Percentiles rank a stretch among this genome's conserved stretches.
These are phyloP conservation scores for Micromesistius poutassou DNA, from an alignment of 2,797 vertebrate genomes.

Conservation along the genomic window DNA sequence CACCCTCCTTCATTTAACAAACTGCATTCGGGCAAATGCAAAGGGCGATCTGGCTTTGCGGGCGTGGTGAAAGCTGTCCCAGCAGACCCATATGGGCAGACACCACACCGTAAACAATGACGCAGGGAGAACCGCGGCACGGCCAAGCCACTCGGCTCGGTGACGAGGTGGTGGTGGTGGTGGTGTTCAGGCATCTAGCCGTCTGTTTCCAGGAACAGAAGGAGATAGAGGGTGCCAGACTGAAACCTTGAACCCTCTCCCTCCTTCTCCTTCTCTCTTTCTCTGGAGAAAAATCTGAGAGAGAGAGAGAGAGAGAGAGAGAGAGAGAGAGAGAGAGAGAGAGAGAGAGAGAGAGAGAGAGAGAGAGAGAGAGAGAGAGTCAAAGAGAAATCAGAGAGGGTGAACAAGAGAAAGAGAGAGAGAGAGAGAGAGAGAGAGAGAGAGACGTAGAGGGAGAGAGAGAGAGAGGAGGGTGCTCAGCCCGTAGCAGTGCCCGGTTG, in stretches of 20 bases:
- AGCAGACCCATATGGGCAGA: not conserved
- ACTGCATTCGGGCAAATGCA: not conserved
- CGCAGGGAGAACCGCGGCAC: not conserved
- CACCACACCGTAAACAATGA: not conserved
- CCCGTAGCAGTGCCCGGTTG: too few relatives aligned
- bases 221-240: not conserved
- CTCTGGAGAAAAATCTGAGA: not conserved
- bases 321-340: not conserved
- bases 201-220: slow-evolving; percentile 2
- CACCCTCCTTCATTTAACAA: not conserved
- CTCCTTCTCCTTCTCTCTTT: not conserved
- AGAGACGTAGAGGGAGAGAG: not conserved
- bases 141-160: not conserved
- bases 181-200: not conserved
- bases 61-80: not conserved
- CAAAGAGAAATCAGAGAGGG: too few relatives aligned
- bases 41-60: not conserved
- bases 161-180: not conserved
- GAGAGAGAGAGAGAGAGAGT: too few relatives aligned
- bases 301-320: not conserved
- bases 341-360: too few relatives aligned
- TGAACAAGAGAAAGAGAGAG: too few relatives aligned
- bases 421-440: too few relatives aligned
- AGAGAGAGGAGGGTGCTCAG: not conserved
- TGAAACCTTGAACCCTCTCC: not conserved